Conservation (phyloP, 2,797 vertebrate species). For the Phataginus tricuspis region DNA sequence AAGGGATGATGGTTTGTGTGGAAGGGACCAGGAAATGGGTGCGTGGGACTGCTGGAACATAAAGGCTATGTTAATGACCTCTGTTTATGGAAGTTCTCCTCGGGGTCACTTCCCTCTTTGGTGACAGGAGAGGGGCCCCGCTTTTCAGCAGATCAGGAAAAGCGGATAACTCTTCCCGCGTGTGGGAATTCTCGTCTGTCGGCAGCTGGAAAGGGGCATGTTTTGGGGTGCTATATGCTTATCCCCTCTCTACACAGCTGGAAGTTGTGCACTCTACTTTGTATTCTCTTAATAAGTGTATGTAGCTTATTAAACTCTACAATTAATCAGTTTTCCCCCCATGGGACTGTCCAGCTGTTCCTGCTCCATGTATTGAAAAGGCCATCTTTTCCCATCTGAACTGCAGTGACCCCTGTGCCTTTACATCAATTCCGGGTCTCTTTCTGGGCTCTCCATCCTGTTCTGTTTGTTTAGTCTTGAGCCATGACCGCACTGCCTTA, state of each 20-base stretch:
- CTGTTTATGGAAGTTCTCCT: too few species aligned
- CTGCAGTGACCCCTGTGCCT: rapidly evolving
- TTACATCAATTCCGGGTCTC: neutral
- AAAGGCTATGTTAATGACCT: neutral
- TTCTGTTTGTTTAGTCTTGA: rapidly evolving
- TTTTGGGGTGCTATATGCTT: too few species aligned
- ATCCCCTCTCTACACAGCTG: neutral
- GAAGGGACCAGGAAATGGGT: neutral
- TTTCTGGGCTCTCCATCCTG: neutral
- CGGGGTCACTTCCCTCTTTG: neutral
- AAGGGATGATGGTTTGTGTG: too few species aligned
- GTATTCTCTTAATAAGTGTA: neutral
- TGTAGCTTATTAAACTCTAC: neutral
- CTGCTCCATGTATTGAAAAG: neutral
- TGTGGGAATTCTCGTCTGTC: neutral
- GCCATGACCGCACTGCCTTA: neutral
- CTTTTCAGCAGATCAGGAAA: neutral
- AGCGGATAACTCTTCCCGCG: too few species aligned
- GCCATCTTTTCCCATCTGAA: neutral
- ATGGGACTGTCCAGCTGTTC: rapidly evolving
- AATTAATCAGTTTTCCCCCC: neutral
- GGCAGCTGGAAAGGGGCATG: neutral
- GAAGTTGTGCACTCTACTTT: neutral
- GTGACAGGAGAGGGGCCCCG: neutral
- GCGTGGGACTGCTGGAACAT: neutral